These are phyloP conservation scores for Euborellia annulipes DNA, from an alignment of 1,140 invertebrate genomes.

Conservation along the genomic window DNA sequence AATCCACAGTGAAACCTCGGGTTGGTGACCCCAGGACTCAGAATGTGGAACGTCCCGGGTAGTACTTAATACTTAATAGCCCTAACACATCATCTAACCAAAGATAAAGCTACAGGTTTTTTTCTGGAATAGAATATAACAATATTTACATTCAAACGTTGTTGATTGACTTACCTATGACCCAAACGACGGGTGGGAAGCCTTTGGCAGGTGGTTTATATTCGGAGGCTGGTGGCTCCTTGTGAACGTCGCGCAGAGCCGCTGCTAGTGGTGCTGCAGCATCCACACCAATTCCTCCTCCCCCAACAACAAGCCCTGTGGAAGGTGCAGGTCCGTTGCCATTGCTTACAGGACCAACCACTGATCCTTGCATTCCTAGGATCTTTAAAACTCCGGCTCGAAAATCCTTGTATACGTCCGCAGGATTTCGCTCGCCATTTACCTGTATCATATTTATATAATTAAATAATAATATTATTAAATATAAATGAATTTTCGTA, in stretches of 20 bases:
- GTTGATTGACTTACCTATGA: constrained; percentile 38
- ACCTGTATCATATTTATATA: too few relatives aligned
- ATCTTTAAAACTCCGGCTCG: constrained; percentile 52
- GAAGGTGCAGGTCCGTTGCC: constrained; percentile 11
- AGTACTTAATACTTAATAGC: too few relatives aligned
- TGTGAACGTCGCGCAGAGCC: too few relatives aligned
- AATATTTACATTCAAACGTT: too few relatives aligned
- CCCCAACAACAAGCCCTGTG: constrained; percentile 38
- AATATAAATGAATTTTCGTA: too few relatives aligned
- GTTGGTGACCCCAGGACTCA: too few relatives aligned
- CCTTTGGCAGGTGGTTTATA: constrained; percentile 10
- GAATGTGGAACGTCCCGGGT: too few relatives aligned
- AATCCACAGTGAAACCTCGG: too few relatives aligned
- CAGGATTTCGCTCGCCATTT: constrained; percentile 65
- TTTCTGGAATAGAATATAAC: too few relatives aligned
- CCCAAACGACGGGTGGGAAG: constrained; percentile 45
- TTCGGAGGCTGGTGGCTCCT: constrained; percentile 9
- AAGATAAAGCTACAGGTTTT: too few relatives aligned
- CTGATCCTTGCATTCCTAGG: constrained; percentile 38
- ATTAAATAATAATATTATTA: too few relatives aligned
- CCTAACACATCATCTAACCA: too few relatives aligned
- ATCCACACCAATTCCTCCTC: constrained; percentile 21
- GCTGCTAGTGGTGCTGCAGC: constrained; percentile 29
- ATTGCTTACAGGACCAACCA: neutral
- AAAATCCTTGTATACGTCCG: constrained; percentile 68